phyloP scores from a whole-genome alignment of 2,113 vertebrate genomes.

The Cyanoliseus patagonus region DNA sequence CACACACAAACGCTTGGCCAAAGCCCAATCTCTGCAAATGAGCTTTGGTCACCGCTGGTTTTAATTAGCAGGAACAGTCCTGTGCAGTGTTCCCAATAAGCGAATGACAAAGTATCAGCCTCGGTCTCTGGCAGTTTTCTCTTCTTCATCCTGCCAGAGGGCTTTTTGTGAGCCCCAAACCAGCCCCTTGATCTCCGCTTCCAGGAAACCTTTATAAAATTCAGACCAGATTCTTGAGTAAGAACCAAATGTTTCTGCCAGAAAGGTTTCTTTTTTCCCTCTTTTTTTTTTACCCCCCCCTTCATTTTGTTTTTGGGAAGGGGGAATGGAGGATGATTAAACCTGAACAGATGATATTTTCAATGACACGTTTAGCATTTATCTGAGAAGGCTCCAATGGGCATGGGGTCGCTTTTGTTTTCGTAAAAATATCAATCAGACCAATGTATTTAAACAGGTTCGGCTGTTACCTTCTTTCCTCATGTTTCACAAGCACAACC shows the following conservation, averaged over 20 bases:
- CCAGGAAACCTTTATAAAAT: constrained; percentile 70
- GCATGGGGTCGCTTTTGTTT: neutral
- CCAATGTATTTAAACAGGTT: constrained; percentile 2
- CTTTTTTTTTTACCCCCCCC: neutral
- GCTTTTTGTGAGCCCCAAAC: constrained; percentile 51
- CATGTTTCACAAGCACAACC: constrained; percentile 21
- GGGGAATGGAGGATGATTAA: constrained; percentile 30
- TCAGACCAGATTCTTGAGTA: constrained; percentile 64
- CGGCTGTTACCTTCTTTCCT: constrained; percentile 6
- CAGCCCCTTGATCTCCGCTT: constrained; percentile 60
- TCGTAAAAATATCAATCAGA: neutral
- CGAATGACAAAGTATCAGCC: constrained; percentile 64
- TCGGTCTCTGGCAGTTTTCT: constrained; percentile 55
- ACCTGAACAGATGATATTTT: constrained; percentile 36
- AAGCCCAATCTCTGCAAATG: constrained; percentile 41
- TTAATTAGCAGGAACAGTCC: constrained; percentile 66
- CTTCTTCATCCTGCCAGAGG: constrained; percentile 57
- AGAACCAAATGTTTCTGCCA: constrained; percentile 64
- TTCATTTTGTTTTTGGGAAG: constrained; percentile 31
- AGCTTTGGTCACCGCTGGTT: constrained; percentile 66
- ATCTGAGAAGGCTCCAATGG: neutral
- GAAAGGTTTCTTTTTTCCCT: neutral
- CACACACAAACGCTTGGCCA: constrained; percentile 16
- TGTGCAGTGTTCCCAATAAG: constrained; percentile 57
- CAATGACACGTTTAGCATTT: constrained; percentile 18